Evolutionary conservation across 2,113 vertebrate genomes (phyloP).

Genomic region (Erpornis zantholeuca): DNA sequence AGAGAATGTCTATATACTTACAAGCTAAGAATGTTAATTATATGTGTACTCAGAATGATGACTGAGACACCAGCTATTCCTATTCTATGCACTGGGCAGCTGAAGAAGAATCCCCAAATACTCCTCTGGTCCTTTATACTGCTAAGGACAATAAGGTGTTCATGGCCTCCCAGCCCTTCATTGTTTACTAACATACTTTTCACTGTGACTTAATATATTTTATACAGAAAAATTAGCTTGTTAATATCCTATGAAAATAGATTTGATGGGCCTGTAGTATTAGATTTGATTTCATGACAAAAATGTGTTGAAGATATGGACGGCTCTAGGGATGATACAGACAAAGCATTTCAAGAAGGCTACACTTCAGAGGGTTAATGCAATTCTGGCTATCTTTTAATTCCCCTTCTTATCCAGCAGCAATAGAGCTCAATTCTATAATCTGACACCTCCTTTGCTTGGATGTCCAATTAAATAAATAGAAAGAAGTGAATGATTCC

Average conservation of each 20-base stretch:
- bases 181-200: neutral
- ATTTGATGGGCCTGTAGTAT: neutral
- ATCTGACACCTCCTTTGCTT: slow-evolving; percentile 34
- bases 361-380: neutral
- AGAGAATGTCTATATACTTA: neutral
- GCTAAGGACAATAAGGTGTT: neutral
- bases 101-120: neutral
- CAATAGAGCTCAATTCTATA: slow-evolving; percentile 35
- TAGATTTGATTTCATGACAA: neutral
- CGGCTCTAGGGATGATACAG: neutral
- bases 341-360: neutral
- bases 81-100: neutral
- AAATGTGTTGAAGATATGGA: neutral
- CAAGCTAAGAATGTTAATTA: neutral
- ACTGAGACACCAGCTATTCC: neutral
- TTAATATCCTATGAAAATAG: neutral
- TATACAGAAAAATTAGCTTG: neutral
- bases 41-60: neutral
- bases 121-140: neutral
- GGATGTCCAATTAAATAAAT: neutral
- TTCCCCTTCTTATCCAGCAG: neutral
- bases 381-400: neutral
- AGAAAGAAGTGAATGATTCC: neutral
- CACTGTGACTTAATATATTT: neutral
- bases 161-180: neutral